Evolutionary conservation across 2,888 invertebrate species (phyloP).

Genomic region (Hypolimnas misippus): DNA sequence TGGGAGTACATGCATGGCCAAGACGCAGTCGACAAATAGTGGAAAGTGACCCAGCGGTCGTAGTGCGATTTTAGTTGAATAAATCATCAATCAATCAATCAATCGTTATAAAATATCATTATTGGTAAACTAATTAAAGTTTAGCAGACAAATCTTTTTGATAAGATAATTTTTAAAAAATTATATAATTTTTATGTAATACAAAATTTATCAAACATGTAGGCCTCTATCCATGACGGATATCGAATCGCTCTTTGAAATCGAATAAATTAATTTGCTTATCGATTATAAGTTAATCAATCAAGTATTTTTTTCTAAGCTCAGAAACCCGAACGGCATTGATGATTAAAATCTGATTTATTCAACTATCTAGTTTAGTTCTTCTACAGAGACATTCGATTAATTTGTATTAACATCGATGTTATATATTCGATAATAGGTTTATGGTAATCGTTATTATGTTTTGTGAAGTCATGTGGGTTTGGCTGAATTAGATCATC

Average conservation of each 20-base stretch:
- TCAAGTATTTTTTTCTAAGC: conserved; percentile 32
- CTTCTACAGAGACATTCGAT: conserved; percentile 7
- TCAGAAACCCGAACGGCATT: conserved; percentile 24
- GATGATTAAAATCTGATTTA: conserved; percentile 31
- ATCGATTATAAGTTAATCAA: conserved; percentile 39
- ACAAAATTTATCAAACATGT: conserved; percentile 22
- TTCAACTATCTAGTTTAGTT: conserved; percentile 13
- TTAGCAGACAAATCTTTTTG: neutral
- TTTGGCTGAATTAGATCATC: conserved; percentile 40
- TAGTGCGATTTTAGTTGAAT: no score
- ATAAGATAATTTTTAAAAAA: conserved; percentile 12
- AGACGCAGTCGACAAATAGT: no score
- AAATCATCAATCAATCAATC: no score
- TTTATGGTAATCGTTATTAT: conserved; percentile 7
- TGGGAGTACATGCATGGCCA: no score
- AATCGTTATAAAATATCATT: no score
- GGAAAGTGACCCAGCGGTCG: no score
- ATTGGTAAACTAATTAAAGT: no score
- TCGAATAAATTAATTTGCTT: conserved; percentile 41
- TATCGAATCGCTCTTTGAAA: conserved; percentile 36
- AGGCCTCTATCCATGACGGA: conserved; percentile 23
- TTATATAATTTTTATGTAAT: conserved; percentile 16
- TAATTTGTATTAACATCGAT: conserved; percentile 13
- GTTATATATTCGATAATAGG: conserved; percentile 11
- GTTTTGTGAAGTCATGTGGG: conserved; percentile 34